Evolutionary conservation across 2,888 invertebrate genomes (phyloP), one percentile per base, ranked within the genome.

Genomic region (Ellobium chinense): DNA sequence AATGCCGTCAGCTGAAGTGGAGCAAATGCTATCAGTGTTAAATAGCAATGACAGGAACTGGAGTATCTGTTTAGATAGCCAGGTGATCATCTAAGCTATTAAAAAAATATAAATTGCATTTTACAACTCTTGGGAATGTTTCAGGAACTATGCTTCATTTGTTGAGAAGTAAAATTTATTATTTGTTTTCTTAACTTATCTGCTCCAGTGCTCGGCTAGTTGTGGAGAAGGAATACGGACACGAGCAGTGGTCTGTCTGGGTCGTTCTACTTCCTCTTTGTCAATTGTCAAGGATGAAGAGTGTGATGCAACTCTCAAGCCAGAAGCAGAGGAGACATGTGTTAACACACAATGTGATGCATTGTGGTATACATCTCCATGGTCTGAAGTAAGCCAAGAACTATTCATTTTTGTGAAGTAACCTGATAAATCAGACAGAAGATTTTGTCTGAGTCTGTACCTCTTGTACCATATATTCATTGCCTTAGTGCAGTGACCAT

Each of bases 321-420:
- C 90, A 18, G 62, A 72, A 7, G 27, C 78, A 2, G 63, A 72
- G 31, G 84, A 86, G 62, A 31, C 69, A 5, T 87, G 87, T 78
- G 65, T 74, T 12, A 73, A 77, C 39, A 80, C 82, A 29, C 62
- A 80, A 0, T 90, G 89, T 78, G 76, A 78, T 18, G 83, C 88
- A 0, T 77, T 87, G 60, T 90, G 89, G 89, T 89, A 85, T 80
- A 87, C 88, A 83, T 85, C 86, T 21, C 85, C 85, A 5, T 90
- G 89, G 89, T 82, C 88, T 37, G 70, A 87, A 87, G 90, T 89
- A 81, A n/a, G n/a, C n/a, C n/a, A n/a, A n/a, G n/a, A n/a, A n/a
- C n/a, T n/a, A n/a, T n/a, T n/a, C n/a, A n/a, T n/a, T n/a, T n/a
- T n/a, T n/a, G n/a, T n/a, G n/a, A n/a, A n/a, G n/a, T n/a, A n/a